phyloP scores from a whole-genome alignment of 2,113 vertebrate genomes.

The Pelusios castaneus region DNA sequence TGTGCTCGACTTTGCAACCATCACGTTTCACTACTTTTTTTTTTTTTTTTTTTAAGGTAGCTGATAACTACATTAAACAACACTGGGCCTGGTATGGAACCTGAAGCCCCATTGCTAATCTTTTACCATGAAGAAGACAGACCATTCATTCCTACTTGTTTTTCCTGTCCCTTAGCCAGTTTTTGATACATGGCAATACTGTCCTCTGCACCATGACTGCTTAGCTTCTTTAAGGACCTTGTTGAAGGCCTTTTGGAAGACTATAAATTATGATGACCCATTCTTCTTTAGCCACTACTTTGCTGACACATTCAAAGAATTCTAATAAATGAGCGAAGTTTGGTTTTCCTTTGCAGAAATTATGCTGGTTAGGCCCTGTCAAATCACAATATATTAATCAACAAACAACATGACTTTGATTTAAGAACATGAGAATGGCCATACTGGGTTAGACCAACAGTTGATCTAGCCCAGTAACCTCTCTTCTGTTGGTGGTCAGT shows the following conservation, averaged over 20 bases:
- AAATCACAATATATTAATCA: rapidly evolving
- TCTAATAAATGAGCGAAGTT: neutral
- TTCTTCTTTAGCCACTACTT: neutral
- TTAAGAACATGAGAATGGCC: neutral
- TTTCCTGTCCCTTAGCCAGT: neutral
- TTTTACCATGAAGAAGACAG: neutral
- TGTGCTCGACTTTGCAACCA: neutral
- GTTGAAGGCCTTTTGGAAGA: neutral
- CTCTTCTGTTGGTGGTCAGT: too few species aligned
- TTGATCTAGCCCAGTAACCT: too few species aligned
- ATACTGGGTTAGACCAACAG: too few species aligned
- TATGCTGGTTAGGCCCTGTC: rapidly evolving
- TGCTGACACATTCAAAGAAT: neutral
- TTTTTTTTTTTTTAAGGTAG: neutral
- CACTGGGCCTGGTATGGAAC: neutral
- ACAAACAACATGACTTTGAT: neutral
- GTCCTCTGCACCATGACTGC: rapidly evolving
- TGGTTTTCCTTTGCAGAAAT: neutral
- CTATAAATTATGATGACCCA: rapidly evolving
- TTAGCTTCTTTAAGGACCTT: neutral
- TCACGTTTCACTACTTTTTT: neutral
- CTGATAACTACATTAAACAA: rapidly evolving
- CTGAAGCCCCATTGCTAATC: neutral
- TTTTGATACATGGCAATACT: neutral
- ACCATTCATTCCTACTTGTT: neutral